Base-by-base conservation (phyloP, 2,888 invertebrate species). In the Cryptus armator region DNA sequence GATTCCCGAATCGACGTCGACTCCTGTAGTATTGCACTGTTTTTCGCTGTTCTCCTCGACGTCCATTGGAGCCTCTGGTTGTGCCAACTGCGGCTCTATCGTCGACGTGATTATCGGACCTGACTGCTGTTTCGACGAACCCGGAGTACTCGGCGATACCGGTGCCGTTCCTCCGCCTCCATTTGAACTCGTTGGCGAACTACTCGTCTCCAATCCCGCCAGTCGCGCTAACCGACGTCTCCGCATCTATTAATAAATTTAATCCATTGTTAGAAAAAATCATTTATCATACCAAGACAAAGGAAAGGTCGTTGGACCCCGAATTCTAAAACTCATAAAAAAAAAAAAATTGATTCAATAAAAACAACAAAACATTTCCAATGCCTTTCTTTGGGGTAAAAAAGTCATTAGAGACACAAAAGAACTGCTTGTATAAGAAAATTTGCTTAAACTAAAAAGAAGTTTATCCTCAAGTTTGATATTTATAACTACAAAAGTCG, bases 221-320 rank as follows among this genome's bases (percentile, higher is more conserved):
- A 97, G 94, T 84, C 97, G 96, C 80, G 97, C 97, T 91, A 97
- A 94, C 86, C 97, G 96, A 90, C 97, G 95, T 93, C 96, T 95
- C 89, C 97, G 95, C 94, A 97, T 97, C 97, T 97, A 79, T 82
- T 82, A 76, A 79, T 82, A 85, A 79, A 79, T 46, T 51, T 7
- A 66, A 77, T 67, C 72, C 68, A 4, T 56, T 19, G 56, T 56
- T 56, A 56, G 56, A 19, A 56, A 56, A 24, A 37, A 37, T 37
- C 37, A 37, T 37, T 3, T 56, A 19, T 56, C 56, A 10, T 59
- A 75, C 48, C 12, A 10, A 16, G 32, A 37, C 32, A 70, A 64
- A 51, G 51, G 93, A 84, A 86, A 86, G 88, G 89, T 89, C 88
- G 89, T 93, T 88, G 87, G 48, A 62, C 80, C 19, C 24, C 24